A percentile compares a stretch with the other conserved stretches of the same genome.
phyloP scores from a whole-genome alignment of 2,113 vertebrate species.

The Chionis minor region DNA sequence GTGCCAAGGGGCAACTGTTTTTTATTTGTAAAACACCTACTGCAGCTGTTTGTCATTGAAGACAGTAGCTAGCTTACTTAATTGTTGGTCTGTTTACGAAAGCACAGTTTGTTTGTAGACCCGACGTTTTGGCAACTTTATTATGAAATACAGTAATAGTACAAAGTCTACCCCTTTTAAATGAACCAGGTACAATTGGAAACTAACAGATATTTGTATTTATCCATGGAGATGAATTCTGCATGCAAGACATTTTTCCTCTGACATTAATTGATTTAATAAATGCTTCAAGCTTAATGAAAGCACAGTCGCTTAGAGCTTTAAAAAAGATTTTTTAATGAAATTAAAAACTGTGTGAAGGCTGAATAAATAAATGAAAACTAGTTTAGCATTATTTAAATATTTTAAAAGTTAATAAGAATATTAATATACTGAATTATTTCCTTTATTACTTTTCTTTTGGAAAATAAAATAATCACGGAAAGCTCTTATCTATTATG shows the following conservation, averaged over 20 bases:
- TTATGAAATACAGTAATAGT: not conserved
- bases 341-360: not conserved
- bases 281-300: not conserved
- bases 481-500: not conserved
- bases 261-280: not conserved
- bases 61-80: not conserved
- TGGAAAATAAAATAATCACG: not conserved
- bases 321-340: not conserved
- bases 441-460: not conserved
- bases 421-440: not conserved
- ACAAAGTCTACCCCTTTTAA: not conserved
- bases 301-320: not conserved
- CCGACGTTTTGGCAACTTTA: not conserved
- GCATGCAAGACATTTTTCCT: not conserved
- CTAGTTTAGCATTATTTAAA: not conserved
- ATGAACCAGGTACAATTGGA: not conserved
- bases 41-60: not conserved
- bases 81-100: not conserved
- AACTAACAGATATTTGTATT: not conserved
- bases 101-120: not conserved
- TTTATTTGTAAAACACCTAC: not conserved
- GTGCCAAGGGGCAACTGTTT: not conserved
- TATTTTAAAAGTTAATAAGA: not conserved
- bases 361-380: conserved; percentile 33
- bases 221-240: not conserved